Conservation (phyloP, 2,888 invertebrate genomes). For the Nowickia ferox region DNA sequence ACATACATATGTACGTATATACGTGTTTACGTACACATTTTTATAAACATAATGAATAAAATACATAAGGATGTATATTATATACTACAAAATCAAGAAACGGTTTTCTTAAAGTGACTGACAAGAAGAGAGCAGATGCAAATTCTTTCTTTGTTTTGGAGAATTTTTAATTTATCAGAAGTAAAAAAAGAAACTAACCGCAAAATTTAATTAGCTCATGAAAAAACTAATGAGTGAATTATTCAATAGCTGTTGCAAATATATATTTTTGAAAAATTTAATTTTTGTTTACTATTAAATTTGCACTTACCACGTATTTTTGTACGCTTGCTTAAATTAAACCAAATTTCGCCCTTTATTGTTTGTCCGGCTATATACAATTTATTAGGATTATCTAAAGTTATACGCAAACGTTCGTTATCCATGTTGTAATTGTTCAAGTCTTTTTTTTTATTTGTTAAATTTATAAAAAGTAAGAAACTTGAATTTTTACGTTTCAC, state of each 20-base stretch:
- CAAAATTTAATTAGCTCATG: constrained; percentile 21
- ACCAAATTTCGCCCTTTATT: constrained; percentile 81
- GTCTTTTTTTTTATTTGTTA: neutral
- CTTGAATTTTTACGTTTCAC: constrained; percentile 46
- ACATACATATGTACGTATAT: no score
- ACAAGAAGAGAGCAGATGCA: constrained; percentile 12
- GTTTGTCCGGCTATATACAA: constrained; percentile 81
- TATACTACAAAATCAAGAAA: constrained; percentile 33
- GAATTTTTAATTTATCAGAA: constrained; percentile 26
- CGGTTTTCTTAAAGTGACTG: constrained; percentile 3
- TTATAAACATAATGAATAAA: neutral
- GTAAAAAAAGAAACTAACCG: constrained; percentile 23
- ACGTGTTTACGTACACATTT: no score
- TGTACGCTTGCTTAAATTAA: constrained; percentile 81
- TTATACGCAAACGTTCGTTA: constrained; percentile 81
- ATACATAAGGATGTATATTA: neutral
- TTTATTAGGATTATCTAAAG: constrained; percentile 81
- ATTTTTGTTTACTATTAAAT: neutral
- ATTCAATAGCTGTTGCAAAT: neutral
- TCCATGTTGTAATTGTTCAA: constrained; percentile 76
- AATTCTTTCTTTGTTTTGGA: constrained; percentile 56
- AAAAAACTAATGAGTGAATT: neutral
- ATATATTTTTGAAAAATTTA: neutral
- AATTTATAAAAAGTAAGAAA: constrained; percentile 46
- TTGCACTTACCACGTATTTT: constrained; percentile 82